Base-by-base conservation (phyloP, 2,113 vertebrate species). In the Ranitomeya variabilis region DNA sequence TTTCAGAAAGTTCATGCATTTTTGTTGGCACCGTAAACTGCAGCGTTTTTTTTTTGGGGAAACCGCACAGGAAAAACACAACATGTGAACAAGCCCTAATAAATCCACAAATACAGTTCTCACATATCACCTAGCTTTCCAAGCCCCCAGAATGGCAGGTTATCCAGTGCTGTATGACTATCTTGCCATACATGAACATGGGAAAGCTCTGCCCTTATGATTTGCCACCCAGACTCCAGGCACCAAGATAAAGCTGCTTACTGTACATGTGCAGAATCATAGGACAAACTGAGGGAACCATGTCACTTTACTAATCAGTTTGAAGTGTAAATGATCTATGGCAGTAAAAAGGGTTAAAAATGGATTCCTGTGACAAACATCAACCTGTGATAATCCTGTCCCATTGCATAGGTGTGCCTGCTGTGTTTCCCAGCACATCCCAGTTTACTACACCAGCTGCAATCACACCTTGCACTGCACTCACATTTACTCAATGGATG, bases 341-440 rank as follows among this genome's bases (percentile, higher is more conserved):
- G 76, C 60, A 67, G 13, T 66, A 4, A 55, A 31, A 69, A 21
- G 62, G 62, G 86, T 87, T 87, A 87, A 87, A 87, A 55, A 8
- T 13, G 85, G 45, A 80, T 60, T 77, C 60, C 74, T 64, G 86
- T 81, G 77, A 71, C 78, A 80, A 80, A 81, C 76, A 52, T 64
- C 86, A 87, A 87, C 80, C 69, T 80, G 62, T 54, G 69, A 37
- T 87, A 87, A 26, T 69, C 86, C 64, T 80, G 86, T 59, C 86
- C 67, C 86, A 69, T 69, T 87, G 86, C 59, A 18, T 81, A 87
- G 86, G 86, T 80, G 86, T 87, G 86, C 45, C 86, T 69, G 69
- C 8, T 23, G 77, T 59, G 69, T 10, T 26, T 80, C 71, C 14
- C 62, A 60, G 78, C 64, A 71, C 85, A 86, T 79, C 85, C 76